Conservation (phyloP, 2,113 vertebrate genomes). For the Ornithorhynchus anatinus region DNA sequence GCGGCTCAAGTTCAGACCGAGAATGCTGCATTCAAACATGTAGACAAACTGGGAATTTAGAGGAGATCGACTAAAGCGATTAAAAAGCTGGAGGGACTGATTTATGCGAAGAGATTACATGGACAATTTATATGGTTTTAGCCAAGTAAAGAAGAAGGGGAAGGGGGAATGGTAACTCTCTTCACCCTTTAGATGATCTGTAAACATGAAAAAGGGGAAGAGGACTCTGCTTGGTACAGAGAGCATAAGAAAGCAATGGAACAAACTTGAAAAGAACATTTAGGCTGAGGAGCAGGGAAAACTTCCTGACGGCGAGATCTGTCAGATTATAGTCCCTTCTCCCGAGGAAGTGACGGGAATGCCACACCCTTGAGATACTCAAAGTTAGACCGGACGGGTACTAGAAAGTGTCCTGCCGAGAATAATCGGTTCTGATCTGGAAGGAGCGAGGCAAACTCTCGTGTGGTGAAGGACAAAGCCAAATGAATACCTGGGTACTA, state of each 20-base stretch:
- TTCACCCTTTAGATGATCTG: not conserved
- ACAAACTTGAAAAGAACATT: constrained; percentile 33
- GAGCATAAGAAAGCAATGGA: constrained; percentile 24
- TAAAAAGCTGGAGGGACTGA: not conserved
- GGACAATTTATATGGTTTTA: not conserved
- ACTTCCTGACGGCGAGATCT: constrained; percentile 36
- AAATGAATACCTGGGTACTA: too few species aligned
- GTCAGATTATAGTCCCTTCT: constrained; percentile 17
- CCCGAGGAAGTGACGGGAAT: constrained; percentile 38
- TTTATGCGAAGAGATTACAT: constrained; percentile 10
- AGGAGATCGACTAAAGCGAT: not conserved
- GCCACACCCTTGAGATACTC: constrained; percentile 33
- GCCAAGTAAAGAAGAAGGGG: constrained; percentile 10
- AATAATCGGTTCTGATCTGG: constrained; percentile 1
- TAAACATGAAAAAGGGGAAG: constrained; percentile 12
- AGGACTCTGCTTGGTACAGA: constrained; percentile 15
- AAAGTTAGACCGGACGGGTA: constrained; percentile 28
- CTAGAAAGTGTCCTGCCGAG: constrained; percentile 17
- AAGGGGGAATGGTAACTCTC: not conserved
- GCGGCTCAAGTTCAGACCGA: constrained; percentile 10
- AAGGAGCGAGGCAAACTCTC: not conserved
- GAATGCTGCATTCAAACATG: not conserved
- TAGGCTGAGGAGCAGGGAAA: constrained; percentile 28
- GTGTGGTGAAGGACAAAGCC: too few species aligned
- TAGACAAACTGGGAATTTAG: not conserved